Evolutionary conservation across 2,888 invertebrate species (phyloP).

Genomic region (Graphium colonna): DNA sequence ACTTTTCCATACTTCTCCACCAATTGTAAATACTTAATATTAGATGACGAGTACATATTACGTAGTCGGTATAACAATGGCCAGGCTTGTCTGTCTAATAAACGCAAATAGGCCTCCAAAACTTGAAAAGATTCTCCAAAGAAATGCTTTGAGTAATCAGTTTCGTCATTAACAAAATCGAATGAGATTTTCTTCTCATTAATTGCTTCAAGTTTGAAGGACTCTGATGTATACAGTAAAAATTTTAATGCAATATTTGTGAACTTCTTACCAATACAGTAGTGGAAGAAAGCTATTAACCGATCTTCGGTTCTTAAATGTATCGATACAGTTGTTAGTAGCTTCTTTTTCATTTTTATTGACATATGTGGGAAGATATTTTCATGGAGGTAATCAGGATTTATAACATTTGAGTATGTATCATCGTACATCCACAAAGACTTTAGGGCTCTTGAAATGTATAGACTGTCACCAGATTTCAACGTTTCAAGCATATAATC

Average conservation of each 20-base stretch:
- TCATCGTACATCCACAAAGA: constrained; percentile 47
- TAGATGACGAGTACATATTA: constrained; percentile 38
- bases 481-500: constrained; percentile 49
- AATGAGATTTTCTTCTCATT: neutral
- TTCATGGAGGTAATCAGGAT: constrained; percentile 43
- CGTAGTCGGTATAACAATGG: constrained; percentile 28
- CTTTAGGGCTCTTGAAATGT: constrained; percentile 51
- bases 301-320: constrained; percentile 40
- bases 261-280: constrained; percentile 39
- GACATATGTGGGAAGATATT: constrained; percentile 57
- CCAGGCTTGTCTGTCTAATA: neutral
- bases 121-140: constrained; percentile 44
- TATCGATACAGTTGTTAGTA: constrained; percentile 40
- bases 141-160: constrained; percentile 32
- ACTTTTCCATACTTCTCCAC: constrained; percentile 37
- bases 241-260: constrained; percentile 45
- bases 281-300: constrained; percentile 42
- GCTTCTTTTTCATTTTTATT: constrained; percentile 50
- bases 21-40: constrained; percentile 43
- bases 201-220: constrained; percentile 43
- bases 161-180: constrained; percentile 7
- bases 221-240: constrained; percentile 41
- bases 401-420: constrained; percentile 41
- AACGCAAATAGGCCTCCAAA: constrained; percentile 32
- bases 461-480: constrained; percentile 50